Base-by-base conservation (phyloP, 2,888 invertebrate species). In the Drosophila emarginata region DNA sequence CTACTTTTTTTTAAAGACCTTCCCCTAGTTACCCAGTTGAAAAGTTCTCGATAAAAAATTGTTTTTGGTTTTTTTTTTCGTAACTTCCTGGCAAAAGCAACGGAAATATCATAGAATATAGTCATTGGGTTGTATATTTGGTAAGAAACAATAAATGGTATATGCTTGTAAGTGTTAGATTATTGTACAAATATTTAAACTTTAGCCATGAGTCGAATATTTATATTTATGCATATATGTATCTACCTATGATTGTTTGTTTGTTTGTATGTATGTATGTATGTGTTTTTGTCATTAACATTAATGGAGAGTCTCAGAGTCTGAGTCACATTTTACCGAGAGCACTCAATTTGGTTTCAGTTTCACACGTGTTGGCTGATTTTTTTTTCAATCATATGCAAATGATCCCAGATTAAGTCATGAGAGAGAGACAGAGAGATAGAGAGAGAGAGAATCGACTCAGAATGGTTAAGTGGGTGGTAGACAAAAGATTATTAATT, bases 121-220 rank as follows among this genome's bases (percentile, higher is more conserved):
- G 15, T 15, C 40, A 45, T 18, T 23, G 2, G 2, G 23, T 23
- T 23, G 2, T 23, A 2, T 23, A 2, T 23, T 45, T 45, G 18
- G 15, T 45, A 18, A 45, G 18, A 15, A 45, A 15, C 40, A 45
- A 45, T 45, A 18, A 45, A 18, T 1, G 57, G 18, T 45, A 18
- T 18, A 18, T 1, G 57, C 51, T 66, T 64, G 32, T 23, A 60
- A 64, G 74, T 74, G 73, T 62, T 74, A 57, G 60, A 65, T 64
- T 68, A 61, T 71, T 77, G 73, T 53, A 62, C 59, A 81, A 82
- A 87, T 85, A 87, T 87, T 82, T 79, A 45, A 11, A 36, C 39
- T 60, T 57, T 50, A 40, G 26, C 60, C 61, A 59, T 73, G 75
- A 73, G 63, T 73, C 60, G 23, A 12, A 15, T 40, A 15, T 40